A percentile compares a stretch with the other conserved stretches of the same genome.
Conservation (phyloP, 2,888 invertebrate genomes). For the Drosophila helvetica region DNA sequence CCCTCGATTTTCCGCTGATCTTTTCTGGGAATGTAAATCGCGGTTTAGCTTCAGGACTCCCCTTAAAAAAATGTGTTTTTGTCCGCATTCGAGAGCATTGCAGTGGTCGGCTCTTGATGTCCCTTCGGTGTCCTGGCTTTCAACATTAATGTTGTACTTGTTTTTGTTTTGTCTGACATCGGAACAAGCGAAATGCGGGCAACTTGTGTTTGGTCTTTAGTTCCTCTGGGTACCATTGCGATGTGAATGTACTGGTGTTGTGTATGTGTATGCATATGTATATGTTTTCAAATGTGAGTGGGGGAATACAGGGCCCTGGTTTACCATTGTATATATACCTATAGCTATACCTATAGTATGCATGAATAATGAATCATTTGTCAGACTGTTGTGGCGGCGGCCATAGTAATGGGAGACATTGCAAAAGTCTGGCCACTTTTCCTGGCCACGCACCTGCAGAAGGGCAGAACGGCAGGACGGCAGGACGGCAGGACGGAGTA, state of each 20-base stretch:
- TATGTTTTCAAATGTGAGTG: too few species aligned
- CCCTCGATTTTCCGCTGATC: too few species aligned
- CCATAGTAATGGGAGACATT: constrained; percentile 61
- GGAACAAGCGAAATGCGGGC: constrained; percentile 26
- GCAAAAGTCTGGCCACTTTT: constrained; percentile 52
- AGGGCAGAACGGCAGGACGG: not conserved
- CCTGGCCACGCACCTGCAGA: constrained; percentile 59
- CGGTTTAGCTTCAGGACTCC: not conserved
- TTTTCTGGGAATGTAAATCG: too few species aligned
- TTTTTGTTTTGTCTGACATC: constrained; percentile 51
- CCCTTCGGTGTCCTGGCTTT: constrained; percentile 11
- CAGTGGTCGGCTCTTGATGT: not conserved
- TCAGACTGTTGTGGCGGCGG: constrained; percentile 51
- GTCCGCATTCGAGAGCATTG: not conserved
- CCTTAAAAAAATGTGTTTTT: not conserved
- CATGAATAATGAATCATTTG: constrained; percentile 81
- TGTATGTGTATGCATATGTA: not conserved
- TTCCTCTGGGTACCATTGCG: constrained; percentile 68
- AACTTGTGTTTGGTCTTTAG: constrained; percentile 44
- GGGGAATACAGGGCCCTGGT: not conserved
- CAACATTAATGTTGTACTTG: constrained; percentile 25
- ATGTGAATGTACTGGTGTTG: constrained; percentile 15
- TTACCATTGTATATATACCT: constrained; percentile 15
- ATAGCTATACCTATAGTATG: constrained; percentile 26
- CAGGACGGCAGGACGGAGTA: not conserved